Evolutionary conservation across 2,888 invertebrate genomes (phyloP).

Genomic region (Thymelicus acteon): DNA sequence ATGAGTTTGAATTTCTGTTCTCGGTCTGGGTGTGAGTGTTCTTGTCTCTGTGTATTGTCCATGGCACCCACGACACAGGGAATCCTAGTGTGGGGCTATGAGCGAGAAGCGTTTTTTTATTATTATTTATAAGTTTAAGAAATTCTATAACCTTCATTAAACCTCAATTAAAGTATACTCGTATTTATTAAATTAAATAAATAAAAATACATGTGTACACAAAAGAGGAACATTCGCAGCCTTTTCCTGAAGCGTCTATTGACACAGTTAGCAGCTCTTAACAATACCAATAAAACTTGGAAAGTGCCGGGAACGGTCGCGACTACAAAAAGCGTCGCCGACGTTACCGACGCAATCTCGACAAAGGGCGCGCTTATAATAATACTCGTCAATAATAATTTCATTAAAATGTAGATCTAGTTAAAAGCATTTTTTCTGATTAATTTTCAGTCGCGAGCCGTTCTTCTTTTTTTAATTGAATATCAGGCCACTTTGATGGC

Average conservation of each 20-base stretch:
- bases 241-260: slow-evolving; percentile 19
- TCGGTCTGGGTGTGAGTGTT: no score
- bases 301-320: slow-evolving; percentile 15
- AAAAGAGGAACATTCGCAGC: background rate
- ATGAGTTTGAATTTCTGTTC: no score
- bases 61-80: no score
- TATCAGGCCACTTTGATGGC: slow-evolving; percentile 85
- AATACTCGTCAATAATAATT: slow-evolving; percentile 85
- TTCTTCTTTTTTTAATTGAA: slow-evolving; percentile 85
- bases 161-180: no score
- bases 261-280: slow-evolving; percentile 35
- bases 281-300: slow-evolving; percentile 36
- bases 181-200: no score
- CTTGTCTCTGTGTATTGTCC: no score
- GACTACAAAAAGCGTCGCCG: slow-evolving; percentile 23
- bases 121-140: no score
- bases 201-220: no score
- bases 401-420: slow-evolving; percentile 85
- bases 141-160: no score
- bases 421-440: slow-evolving; percentile 85
- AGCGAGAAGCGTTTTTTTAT: no score
- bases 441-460: slow-evolving; percentile 83
- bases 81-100: no score
- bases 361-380: slow-evolving; percentile 73
- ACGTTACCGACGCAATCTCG: slow-evolving; percentile 68